A percentile compares a stretch with the other conserved stretches of the same genome.
Evolutionary conservation across 2,113 vertebrate species (phyloP).

Genomic region (Carollia perspicillata): DNA sequence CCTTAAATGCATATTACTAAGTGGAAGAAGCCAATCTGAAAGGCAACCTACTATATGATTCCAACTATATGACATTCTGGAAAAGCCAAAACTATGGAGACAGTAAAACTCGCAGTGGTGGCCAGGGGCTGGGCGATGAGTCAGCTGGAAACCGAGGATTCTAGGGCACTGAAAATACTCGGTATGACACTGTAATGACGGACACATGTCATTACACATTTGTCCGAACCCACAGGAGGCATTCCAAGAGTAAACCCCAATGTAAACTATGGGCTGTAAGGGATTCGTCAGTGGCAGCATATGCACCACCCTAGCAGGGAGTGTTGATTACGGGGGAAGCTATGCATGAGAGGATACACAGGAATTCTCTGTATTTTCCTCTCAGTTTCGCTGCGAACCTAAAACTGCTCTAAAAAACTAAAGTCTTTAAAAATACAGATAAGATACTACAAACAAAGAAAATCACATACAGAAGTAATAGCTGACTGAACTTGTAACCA

Average conservation of each 20-base stretch:
- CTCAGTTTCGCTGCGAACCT: neutral
- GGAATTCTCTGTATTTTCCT: neutral
- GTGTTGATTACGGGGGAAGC: neutral
- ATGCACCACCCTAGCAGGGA: neutral
- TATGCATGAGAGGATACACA: neutral
- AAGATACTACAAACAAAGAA: neutral
- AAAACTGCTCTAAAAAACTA: neutral
- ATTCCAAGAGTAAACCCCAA: neutral
- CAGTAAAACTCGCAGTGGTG: too few relatives aligned
- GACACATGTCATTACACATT: neutral
- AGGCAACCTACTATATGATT: too few relatives aligned
- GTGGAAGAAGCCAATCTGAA: too few relatives aligned
- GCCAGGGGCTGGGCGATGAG: neutral
- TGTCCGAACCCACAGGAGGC: neutral
- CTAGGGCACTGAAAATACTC: neutral
- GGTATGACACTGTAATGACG: neutral
- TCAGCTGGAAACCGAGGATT: neutral
- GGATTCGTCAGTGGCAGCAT: neutral
- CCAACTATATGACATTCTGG: too few relatives aligned
- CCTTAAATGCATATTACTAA: too few relatives aligned
- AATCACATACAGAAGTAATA: slow-evolving; percentile 12
- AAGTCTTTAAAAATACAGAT: neutral
- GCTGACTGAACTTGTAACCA: neutral
- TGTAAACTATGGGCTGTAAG: neutral
- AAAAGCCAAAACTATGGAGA: too few relatives aligned